phyloP scores from a whole-genome alignment of 1,140 invertebrate genomes.

The Spodoptera litura region DNA sequence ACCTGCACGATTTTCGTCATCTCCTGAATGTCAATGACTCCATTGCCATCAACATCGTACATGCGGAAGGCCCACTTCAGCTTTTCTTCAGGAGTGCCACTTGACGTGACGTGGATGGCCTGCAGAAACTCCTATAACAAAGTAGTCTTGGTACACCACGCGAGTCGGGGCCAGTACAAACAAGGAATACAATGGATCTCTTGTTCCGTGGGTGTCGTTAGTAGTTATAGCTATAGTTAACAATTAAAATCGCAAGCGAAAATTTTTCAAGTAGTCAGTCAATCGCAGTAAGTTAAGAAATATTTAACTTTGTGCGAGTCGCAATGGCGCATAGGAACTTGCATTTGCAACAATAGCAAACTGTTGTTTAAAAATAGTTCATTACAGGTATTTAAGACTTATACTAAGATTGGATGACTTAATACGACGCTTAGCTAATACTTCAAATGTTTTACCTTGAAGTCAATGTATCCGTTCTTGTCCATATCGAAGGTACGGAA shows the following conservation, averaged over 20 bases:
- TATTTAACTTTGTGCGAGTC: slow-evolving; percentile 9
- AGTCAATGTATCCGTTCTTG: slow-evolving; percentile 99
- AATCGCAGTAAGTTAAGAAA: neutral
- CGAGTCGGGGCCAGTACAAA: slow-evolving; percentile 38
- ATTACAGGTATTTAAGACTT: no score
- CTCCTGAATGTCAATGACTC: slow-evolving; percentile 98
- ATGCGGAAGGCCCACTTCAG: slow-evolving; percentile 99
- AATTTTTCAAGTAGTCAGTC: neutral
- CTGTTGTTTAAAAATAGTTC: neutral
- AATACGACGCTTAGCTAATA: neutral
- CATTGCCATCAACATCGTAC: slow-evolving; percentile 99
- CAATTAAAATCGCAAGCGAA: neutral
- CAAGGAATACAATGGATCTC: slow-evolving; percentile 36
- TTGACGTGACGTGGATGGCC: slow-evolving; percentile 99
- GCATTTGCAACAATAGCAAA: slow-evolving; percentile 13
- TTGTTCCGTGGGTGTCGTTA: slow-evolving; percentile 52
- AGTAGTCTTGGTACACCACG: slow-evolving; percentile 33
- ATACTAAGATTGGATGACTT: slow-evolving; percentile 7
- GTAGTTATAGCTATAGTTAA: slow-evolving; percentile 33
- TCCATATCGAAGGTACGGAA: slow-evolving; percentile 99
- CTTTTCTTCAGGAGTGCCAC: slow-evolving; percentile 99
- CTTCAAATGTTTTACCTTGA: slow-evolving; percentile 90
- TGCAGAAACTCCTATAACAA: slow-evolving; percentile 96
- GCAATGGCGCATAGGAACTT: neutral
- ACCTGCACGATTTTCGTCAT: slow-evolving; percentile 98